Percentiles rank a stretch among this genome's conserved stretches.
Conservation (phyloP, 2,888 invertebrate genomes). For the Brachypalpus laphriformis region DNA sequence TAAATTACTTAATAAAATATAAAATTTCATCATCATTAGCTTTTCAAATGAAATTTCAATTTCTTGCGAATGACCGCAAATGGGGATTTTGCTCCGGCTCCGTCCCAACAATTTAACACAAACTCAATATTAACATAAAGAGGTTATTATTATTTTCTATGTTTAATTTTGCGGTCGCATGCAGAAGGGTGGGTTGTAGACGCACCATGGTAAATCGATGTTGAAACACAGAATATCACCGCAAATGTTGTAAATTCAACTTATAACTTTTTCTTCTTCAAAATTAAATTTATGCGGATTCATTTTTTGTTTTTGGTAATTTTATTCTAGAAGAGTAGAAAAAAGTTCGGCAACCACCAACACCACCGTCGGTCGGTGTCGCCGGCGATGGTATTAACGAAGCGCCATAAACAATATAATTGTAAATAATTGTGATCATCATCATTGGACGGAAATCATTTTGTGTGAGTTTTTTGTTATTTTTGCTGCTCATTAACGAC, state of each 20-base stretch:
- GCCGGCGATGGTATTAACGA: slow-evolving; percentile 5
- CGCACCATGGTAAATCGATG: background rate
- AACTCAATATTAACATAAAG: slow-evolving; percentile 6
- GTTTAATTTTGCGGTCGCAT: background rate
- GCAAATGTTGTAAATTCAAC: background rate
- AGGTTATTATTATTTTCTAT: background rate
- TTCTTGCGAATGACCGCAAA: background rate
- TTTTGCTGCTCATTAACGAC: slow-evolving; percentile 17
- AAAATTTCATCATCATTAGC: slow-evolving; percentile 27
- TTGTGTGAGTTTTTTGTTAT: background rate
- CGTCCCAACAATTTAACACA: background rate
- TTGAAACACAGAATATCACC: background rate
- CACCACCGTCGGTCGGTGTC: background rate
- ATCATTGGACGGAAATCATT: slow-evolving; percentile 31
- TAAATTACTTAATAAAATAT: slow-evolving; percentile 18
- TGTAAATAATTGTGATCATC: slow-evolving; percentile 43
- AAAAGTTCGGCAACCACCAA: background rate
- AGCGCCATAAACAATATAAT: slow-evolving; percentile 44
- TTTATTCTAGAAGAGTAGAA: background rate
- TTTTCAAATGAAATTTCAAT: slow-evolving; percentile 11
- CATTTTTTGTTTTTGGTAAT: background rate
- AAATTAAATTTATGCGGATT: slow-evolving; percentile 18
- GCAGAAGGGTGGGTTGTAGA: background rate
- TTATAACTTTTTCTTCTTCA: background rate
- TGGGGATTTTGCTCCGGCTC: background rate